Evolutionary conservation across 1,140 invertebrate species (phyloP).

Genomic region (Dysdera silvatica): DNA sequence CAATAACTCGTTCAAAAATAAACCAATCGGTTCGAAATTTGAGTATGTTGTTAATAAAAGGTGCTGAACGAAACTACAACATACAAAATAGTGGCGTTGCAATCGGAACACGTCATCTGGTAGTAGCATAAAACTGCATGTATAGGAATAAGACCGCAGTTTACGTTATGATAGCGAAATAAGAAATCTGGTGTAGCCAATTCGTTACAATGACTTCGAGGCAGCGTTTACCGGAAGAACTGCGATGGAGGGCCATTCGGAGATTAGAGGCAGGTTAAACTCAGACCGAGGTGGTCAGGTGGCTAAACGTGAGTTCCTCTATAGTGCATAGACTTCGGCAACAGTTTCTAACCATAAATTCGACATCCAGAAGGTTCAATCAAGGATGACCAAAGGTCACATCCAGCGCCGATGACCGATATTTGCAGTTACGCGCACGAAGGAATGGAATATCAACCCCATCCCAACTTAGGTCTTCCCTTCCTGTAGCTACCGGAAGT

Average conservation of each 20-base stretch:
- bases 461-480: background rate
- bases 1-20: no score
- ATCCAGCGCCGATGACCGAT: background rate
- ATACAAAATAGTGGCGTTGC: no score
- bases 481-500: constrained; percentile 1
- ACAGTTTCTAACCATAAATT: background rate
- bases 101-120: no score
- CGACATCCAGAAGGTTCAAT: background rate
- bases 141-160: no score
- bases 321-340: constrained; percentile 2
- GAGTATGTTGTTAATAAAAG: no score
- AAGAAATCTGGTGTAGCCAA: no score
- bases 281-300: background rate
- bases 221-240: background rate
- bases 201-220: background rate
- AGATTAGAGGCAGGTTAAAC: background rate
- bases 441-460: background rate
- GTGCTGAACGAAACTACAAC: no score
- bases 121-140: no score
- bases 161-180: no score
- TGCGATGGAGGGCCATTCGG: background rate
- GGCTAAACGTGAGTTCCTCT: background rate
- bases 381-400: background rate
- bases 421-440: background rate
- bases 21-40: no score